Evolutionary conservation across 2,888 invertebrate species (phyloP).

Genomic region (Drosophila meridionalis): DNA sequence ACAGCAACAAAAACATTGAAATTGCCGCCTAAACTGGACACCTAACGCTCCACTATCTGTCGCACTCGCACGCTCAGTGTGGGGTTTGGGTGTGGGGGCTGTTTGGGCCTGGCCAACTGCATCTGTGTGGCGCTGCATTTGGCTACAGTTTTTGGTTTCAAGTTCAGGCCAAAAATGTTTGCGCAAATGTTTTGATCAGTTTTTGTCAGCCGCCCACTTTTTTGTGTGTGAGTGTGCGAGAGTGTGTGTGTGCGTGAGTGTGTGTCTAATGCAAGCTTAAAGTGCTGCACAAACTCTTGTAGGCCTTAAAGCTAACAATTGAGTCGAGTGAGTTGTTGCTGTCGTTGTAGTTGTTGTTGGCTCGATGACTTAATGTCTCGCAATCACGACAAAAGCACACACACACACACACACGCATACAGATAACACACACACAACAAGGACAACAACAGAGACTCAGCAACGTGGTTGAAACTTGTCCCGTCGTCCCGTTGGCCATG

Average conservation of each 20-base stretch:
- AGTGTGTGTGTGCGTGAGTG: neutral
- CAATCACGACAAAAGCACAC: constrained; percentile 69
- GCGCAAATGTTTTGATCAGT: constrained; percentile 42
- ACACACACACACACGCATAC: constrained; percentile 27
- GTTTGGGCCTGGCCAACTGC: constrained; percentile 3
- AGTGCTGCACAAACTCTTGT: constrained; percentile 51
- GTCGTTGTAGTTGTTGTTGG: constrained; percentile 24
- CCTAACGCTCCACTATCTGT: constrained; percentile 25
- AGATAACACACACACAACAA: constrained; percentile 28
- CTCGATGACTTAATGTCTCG: constrained; percentile 77
- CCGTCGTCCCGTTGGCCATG: constrained; percentile 34
- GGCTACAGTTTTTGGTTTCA: constrained; percentile 70
- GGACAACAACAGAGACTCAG: constrained; percentile 13
- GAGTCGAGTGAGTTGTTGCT: constrained; percentile 40
- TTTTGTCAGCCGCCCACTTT: constrained; percentile 25
- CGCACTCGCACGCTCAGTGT: constrained; percentile 6
- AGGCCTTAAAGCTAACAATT: constrained; percentile 66
- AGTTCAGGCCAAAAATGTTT: constrained; percentile 71
- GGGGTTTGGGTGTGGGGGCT: neutral
- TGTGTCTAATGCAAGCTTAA: constrained; percentile 42
- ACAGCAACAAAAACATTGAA: constrained; percentile 26
- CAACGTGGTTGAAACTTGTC: constrained; percentile 26
- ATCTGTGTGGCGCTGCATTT: constrained; percentile 39
- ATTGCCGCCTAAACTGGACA: constrained; percentile 20
- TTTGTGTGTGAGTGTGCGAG: constrained; percentile 15